phyloP scores from a whole-genome alignment of 2,888 invertebrate species.

The Dexiosoma caninum region DNA sequence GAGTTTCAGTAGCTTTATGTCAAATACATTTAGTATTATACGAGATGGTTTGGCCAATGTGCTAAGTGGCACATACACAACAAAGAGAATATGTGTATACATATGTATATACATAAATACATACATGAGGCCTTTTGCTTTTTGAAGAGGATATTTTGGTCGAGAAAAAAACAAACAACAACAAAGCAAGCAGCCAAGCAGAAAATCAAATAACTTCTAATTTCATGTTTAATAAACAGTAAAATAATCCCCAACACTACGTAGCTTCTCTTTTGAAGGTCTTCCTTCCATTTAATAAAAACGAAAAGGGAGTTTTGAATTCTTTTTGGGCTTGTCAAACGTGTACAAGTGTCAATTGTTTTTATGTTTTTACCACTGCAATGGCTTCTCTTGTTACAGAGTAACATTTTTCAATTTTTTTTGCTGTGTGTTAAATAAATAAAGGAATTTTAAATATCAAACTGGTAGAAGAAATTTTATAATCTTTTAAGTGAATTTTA shows the following conservation, averaged over 20 bases:
- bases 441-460: too few relatives aligned
- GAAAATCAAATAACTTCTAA: constrained; percentile 58
- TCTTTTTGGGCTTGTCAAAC: constrained; percentile 30
- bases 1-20: constrained; percentile 18
- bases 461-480: too few relatives aligned
- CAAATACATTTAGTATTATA: constrained; percentile 28
- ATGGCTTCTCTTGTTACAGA: background rate
- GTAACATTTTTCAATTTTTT: background rate
- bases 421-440: too few relatives aligned
- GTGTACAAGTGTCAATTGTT: constrained; percentile 48
- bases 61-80: background rate
- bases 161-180: background rate
- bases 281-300: constrained; percentile 8
- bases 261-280: constrained; percentile 15
- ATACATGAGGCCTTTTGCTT: constrained; percentile 4
- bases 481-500: background rate
- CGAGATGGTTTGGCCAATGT: background rate
- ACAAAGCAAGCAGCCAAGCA: constrained; percentile 47
- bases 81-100: background rate
- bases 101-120: background rate
- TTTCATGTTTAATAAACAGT: constrained; percentile 40
- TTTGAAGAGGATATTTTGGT: constrained; percentile 39
- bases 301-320: background rate
- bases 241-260: constrained; percentile 14
- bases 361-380: background rate